Evolutionary conservation across 2,797 vertebrate species (phyloP).

Genomic region (Lacerta agilis): DNA sequence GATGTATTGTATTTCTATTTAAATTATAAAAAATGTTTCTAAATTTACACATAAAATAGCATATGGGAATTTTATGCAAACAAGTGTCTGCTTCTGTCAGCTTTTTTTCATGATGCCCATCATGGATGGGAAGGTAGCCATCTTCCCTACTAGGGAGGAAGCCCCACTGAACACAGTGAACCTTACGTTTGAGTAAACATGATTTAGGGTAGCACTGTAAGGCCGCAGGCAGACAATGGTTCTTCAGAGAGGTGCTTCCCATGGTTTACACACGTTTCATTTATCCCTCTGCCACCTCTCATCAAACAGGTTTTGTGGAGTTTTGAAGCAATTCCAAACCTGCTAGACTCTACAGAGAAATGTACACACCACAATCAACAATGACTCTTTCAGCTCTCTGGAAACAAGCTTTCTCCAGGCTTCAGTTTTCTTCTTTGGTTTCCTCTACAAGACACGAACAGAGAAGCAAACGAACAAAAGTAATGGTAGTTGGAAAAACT

Average conservation of each 20-base stretch:
- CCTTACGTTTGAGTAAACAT: not conserved
- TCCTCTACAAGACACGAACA: not conserved
- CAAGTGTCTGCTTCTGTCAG: too few relatives aligned
- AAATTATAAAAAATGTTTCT: too few relatives aligned
- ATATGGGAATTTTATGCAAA: too few relatives aligned
- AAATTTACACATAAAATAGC: too few relatives aligned
- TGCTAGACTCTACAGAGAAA: not conserved
- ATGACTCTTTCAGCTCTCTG: not conserved
- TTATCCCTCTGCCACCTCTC: not conserved
- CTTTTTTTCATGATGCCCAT: too few relatives aligned
- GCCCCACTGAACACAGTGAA: not conserved
- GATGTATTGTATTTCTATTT: too few relatives aligned
- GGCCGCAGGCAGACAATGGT: not conserved
- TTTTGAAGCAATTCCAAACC: not conserved
- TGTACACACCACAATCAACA: too few relatives aligned
- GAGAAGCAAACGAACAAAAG: not conserved
- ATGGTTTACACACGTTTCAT: not conserved
- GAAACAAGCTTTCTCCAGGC: not conserved
- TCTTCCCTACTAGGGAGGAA: not conserved
- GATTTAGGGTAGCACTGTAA: not conserved
- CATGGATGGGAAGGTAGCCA: not conserved
- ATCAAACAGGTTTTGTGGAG: not conserved
- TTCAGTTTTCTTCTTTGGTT: not conserved
- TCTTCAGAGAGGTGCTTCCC: not conserved
- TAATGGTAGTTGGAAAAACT: not conserved